Evolutionary conservation across 2,113 vertebrate species (phyloP).

Genomic region (Coracopsis vasa): DNA sequence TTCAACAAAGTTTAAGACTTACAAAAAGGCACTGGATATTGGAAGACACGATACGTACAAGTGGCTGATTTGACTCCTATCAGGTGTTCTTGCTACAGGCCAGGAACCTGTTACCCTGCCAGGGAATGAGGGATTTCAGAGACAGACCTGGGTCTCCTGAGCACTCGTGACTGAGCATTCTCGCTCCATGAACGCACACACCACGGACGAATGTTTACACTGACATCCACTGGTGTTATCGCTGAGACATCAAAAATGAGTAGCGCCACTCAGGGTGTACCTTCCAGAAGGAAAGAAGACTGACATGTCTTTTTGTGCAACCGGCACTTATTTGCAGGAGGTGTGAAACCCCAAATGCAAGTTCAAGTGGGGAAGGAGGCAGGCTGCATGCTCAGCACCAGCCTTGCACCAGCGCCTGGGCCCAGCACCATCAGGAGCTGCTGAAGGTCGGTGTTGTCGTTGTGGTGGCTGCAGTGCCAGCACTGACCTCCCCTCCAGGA

Average conservation of each 20-base stretch:
- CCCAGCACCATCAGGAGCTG: accelerated
- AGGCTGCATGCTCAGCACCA: accelerated
- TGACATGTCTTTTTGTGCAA: not conserved
- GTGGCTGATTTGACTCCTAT: accelerated
- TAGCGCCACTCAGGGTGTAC: accelerated
- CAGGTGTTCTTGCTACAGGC: not conserved
- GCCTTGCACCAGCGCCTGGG: not conserved
- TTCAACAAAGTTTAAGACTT: not conserved
- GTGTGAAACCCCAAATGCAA: not conserved
- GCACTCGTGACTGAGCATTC: accelerated
- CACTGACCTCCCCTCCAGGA: accelerated
- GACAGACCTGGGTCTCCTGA: accelerated
- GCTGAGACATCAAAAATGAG: accelerated
- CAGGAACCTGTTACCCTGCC: accelerated
- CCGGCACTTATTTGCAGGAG: not conserved
- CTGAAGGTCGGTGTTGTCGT: accelerated
- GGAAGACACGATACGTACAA: accelerated
- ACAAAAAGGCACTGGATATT: accelerated
- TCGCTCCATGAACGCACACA: accelerated
- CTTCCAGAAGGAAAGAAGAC: too few species aligned
- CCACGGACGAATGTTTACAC: accelerated
- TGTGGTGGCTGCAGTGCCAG: not conserved
- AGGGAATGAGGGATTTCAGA: accelerated
- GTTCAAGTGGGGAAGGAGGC: accelerated
- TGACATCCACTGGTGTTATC: accelerated